These are phyloP conservation scores for Drosophila mulleri DNA, from an alignment of 2,888 invertebrate genomes.

Conservation along the genomic window DNA sequence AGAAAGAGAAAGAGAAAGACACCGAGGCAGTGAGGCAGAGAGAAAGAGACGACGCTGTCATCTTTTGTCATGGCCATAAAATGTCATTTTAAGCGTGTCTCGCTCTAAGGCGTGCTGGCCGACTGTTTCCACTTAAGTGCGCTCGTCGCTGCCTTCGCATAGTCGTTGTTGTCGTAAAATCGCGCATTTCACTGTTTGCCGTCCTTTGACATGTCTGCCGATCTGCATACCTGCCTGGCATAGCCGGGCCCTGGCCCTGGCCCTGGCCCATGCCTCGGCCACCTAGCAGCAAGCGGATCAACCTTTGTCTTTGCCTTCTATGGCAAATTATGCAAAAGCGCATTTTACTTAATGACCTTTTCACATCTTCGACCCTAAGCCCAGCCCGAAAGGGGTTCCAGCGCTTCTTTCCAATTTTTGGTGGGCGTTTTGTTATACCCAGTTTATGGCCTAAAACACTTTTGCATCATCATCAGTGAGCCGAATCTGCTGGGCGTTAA, in stretches of 20 bases:
- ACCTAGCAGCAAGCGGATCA: slow-evolving; percentile 19
- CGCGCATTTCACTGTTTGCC: slow-evolving; percentile 64
- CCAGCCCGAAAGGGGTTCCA: slow-evolving; percentile 43
- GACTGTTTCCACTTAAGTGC: slow-evolving; percentile 72
- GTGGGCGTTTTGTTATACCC: slow-evolving; percentile 53
- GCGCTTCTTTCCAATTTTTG: neutral
- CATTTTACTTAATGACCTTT: slow-evolving; percentile 49
- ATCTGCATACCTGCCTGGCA: slow-evolving; percentile 20
- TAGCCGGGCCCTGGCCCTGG: slow-evolving; percentile 1
- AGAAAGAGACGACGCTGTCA: slow-evolving; percentile 53
- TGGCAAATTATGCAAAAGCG: slow-evolving; percentile 62
- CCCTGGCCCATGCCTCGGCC: slow-evolving; percentile 6
- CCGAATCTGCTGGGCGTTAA: slow-evolving; percentile 28
- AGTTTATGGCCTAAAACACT: slow-evolving; percentile 34
- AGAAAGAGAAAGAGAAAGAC: slow-evolving; percentile 22
- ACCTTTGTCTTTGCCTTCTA: slow-evolving; percentile 37
- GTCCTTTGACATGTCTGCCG: slow-evolving; percentile 64
- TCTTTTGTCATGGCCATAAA: slow-evolving; percentile 65
- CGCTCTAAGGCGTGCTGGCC: slow-evolving; percentile 53
- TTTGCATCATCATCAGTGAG: slow-evolving; percentile 47
- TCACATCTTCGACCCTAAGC: slow-evolving; percentile 9
- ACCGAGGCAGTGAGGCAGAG: slow-evolving; percentile 2
- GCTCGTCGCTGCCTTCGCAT: slow-evolving; percentile 21
- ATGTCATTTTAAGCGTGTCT: slow-evolving; percentile 49
- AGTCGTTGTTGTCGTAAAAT: slow-evolving; percentile 58